Evolutionary conservation across 2,888 invertebrate species (phyloP).

Genomic region (Cerastis leucographa): DNA sequence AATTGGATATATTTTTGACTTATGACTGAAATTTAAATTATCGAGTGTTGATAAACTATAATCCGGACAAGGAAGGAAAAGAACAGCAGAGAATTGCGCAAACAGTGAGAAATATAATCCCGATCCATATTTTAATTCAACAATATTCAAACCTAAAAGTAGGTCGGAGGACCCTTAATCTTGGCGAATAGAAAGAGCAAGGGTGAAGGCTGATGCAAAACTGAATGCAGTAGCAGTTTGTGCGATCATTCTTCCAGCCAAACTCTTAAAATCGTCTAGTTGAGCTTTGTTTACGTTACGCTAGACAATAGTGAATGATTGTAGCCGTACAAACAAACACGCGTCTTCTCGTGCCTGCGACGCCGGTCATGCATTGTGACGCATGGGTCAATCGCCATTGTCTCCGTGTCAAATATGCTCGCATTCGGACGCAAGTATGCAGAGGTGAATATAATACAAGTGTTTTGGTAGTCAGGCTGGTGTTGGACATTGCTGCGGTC

Average conservation of each 20-base stretch:
- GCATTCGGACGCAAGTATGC: constrained; percentile 45
- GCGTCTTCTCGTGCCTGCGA: constrained; percentile 47
- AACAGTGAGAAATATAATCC: background rate
- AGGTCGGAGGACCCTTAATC: background rate
- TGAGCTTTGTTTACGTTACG: constrained; percentile 62
- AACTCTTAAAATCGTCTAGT: constrained; percentile 32
- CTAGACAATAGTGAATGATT: constrained; percentile 66
- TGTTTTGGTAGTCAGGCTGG: constrained; percentile 38
- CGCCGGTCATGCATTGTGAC: constrained; percentile 58
- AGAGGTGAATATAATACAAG: constrained; percentile 35
- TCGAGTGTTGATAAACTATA: background rate
- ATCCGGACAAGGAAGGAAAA: background rate
- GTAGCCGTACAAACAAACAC: constrained; percentile 57
- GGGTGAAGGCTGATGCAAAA: background rate
- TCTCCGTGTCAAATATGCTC: constrained; percentile 58
- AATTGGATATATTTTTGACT: background rate
- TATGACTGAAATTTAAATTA: background rate
- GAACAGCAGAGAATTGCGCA: too few relatives aligned
- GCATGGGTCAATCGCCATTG: constrained; percentile 59
- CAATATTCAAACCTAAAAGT: background rate
- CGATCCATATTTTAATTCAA: background rate
- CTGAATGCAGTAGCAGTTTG: background rate
- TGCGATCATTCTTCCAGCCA: constrained; percentile 16
- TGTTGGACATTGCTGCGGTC: constrained; percentile 22
- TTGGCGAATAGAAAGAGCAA: background rate